Evolutionary conservation across 2,797 vertebrate genomes (phyloP).

Genomic region (Phyllotis vaccarum): DNA sequence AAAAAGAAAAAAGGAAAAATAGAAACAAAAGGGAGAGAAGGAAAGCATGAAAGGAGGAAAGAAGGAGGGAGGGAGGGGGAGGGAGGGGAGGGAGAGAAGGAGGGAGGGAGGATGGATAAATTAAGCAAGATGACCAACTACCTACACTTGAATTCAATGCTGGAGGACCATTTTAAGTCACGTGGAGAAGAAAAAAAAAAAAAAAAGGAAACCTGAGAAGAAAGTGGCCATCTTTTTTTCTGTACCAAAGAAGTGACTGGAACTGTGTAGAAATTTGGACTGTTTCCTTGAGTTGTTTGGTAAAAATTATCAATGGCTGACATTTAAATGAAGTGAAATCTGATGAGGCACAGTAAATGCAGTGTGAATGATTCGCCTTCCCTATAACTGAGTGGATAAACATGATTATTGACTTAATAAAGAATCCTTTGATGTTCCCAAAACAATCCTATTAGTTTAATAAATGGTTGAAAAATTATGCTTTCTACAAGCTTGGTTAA

Average conservation of each 20-base stretch:
- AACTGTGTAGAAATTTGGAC: constrained; percentile 60
- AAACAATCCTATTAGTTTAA: constrained; percentile 82
- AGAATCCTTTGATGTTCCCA: constrained; percentile 77
- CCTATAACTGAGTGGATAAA: constrained; percentile 77
- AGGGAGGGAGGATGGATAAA: no score
- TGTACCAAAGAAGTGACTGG: constrained; percentile 16
- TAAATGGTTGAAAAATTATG: constrained; percentile 83
- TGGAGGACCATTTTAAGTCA: background rate
- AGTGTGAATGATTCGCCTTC: constrained; percentile 76
- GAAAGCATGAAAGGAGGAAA: fast-evolving
- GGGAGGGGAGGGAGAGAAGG: no score
- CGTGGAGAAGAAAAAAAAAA: background rate
- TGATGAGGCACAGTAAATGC: constrained; percentile 78
- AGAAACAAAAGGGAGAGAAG: no score
- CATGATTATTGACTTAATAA: constrained; percentile 80
- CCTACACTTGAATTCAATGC: background rate
- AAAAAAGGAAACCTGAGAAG: constrained; percentile 36
- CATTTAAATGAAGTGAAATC: constrained; percentile 78
- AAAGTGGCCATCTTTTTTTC: constrained; percentile 3
- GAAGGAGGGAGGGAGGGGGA: background rate
- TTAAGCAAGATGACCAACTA: background rate
- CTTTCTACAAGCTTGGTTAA: constrained; percentile 80
- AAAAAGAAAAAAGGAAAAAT: background rate
- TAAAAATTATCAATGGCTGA: constrained; percentile 79
- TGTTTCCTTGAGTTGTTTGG: constrained; percentile 69